These are phyloP conservation scores for Orchesellides sinensis DNA, from an alignment of 2,888 invertebrate species.

Conservation along the genomic window DNA sequence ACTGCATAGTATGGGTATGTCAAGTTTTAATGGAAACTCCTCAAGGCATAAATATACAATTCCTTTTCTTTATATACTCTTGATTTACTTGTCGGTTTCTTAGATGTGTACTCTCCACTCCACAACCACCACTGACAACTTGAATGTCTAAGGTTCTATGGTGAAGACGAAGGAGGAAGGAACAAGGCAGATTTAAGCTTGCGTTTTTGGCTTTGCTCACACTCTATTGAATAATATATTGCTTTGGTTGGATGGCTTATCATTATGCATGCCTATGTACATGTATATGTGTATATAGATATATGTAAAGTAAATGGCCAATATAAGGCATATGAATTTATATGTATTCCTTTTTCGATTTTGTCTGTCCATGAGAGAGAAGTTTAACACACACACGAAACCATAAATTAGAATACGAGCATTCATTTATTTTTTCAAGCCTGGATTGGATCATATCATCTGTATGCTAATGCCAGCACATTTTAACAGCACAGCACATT, in stretches of 20 bases:
- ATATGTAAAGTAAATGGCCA: too few species aligned
- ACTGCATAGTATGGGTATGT: conserved; percentile 2
- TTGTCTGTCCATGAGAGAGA: background rate
- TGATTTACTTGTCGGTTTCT: too few species aligned
- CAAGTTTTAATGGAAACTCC: conserved; percentile 40
- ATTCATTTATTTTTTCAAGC: background rate
- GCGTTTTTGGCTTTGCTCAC: background rate
- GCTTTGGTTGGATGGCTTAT: background rate
- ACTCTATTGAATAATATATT: background rate
- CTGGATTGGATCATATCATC: background rate
- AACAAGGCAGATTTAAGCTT: conserved; percentile 5
- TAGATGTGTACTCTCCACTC: conserved; percentile 1
- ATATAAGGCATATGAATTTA: background rate
- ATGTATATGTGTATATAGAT: background rate
- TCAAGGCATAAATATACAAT: conserved; percentile 28
- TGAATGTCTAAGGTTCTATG: background rate
- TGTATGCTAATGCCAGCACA: conserved; percentile 25
- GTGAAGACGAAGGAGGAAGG: conserved; percentile 31
- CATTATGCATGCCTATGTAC: background rate
- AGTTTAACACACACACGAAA: conserved; percentile 60
- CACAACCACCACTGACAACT: background rate
- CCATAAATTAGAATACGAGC: conserved; percentile 50
- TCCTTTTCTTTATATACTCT: too few species aligned
- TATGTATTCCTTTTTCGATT: background rate
- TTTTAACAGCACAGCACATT: too few species aligned